These are phyloP conservation scores for Epinotia brunnichana DNA, from an alignment of 2,888 invertebrate species.

Conservation along the genomic window DNA sequence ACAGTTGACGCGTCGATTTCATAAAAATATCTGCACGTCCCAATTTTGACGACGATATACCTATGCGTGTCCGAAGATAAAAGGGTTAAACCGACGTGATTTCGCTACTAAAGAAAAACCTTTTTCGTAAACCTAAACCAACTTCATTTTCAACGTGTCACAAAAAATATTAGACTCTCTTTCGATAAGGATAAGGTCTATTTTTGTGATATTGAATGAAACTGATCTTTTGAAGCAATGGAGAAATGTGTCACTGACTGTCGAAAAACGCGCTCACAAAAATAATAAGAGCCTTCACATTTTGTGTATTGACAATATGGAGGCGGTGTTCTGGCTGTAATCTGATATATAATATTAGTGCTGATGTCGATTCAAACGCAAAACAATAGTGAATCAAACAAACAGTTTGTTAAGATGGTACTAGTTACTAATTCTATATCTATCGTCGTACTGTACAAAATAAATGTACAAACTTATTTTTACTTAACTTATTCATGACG, in stretches of 20 bases:
- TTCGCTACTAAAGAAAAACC: too few relatives aligned
- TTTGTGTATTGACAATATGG: neutral
- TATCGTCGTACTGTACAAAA: too few relatives aligned
- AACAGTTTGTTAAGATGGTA: too few relatives aligned
- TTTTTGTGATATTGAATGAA: neutral
- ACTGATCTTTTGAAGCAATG: neutral
- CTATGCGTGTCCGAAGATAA: slow-evolving; percentile 17
- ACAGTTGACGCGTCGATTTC: slow-evolving; percentile 36
- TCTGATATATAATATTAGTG: slow-evolving; percentile 18
- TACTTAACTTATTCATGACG: too few relatives aligned
- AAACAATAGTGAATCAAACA: neutral
- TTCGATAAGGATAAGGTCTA: neutral
- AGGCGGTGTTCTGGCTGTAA: neutral
- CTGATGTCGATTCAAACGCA: neutral
- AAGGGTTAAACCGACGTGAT: neutral
- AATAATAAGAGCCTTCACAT: slow-evolving; percentile 24
- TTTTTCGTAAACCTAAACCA: neutral
- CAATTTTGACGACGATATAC: slow-evolving; percentile 38
- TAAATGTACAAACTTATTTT: too few relatives aligned
- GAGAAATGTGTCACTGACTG: slow-evolving; percentile 26
- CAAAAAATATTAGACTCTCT: slow-evolving; percentile 32
- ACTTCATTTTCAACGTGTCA: slow-evolving; percentile 30
- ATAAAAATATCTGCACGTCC: slow-evolving; percentile 41
- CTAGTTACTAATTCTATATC: too few relatives aligned
- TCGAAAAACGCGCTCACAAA: slow-evolving; percentile 20